Base-by-base conservation (phyloP, 2,888 invertebrate genomes). In the Melanotus villosus region DNA sequence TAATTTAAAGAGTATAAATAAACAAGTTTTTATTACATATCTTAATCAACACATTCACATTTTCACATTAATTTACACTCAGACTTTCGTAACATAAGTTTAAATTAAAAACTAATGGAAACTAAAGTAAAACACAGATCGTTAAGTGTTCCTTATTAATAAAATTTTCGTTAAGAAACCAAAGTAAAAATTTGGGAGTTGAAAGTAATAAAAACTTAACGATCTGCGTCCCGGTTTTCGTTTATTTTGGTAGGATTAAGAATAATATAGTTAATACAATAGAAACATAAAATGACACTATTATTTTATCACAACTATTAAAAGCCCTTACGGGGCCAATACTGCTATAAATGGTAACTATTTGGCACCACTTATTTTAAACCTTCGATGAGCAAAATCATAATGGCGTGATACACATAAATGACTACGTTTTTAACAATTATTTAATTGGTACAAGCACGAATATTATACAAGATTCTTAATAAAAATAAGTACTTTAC, bases 261-360 rank as follows among this genome's bases (percentile, higher is more conserved):
- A 9, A 52, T 16, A 52, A 52, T 32, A 16, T 16, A 32, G 16
- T 23, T 45, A 65, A 58, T 19, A 52, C 57, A 43, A 66, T 50
- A 65, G 38, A 41, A n/a, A 62, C 57, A 63, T 41, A 59, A n/a
- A 65, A 75, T 74, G 74, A 76, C 75, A 76, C 75, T 72, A 71
- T 69, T 41, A 47, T 68, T 69, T 77, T 77, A 77, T 77, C 77
- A 77, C 77, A 77, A 77, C 75, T 74, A 73, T 70, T 60, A 52
- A 36, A n/a, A 68, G 52, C 52, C 58, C 59, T 43, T 47, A 58
- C n/a, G 26, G 58, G 73, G 62, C 74, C 75, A 77, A 75, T 77
- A 78, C 76, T 75, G 73, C 68, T 73, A 72, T 59, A 68, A 71
- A 74, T 76, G 79, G 78, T 79, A 79, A 79, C 78, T 79, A 77